Percentiles rank a stretch among this genome's conserved stretches.
phyloP scores from a whole-genome alignment of 2,888 invertebrate genomes.

The Aethes cnicana region DNA sequence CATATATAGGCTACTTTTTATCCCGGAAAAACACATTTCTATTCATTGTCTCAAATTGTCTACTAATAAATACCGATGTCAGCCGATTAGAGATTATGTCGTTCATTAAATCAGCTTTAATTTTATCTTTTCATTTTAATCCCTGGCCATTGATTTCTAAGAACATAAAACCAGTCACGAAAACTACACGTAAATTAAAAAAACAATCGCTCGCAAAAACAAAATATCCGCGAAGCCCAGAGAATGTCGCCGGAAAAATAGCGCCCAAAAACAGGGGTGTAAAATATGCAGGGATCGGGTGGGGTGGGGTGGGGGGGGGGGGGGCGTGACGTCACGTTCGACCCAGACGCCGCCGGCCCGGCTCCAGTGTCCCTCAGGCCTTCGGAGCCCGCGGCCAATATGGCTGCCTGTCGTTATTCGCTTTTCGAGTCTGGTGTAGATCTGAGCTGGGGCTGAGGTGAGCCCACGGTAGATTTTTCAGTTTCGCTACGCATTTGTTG shows the following conservation, averaged over 20 bases:
- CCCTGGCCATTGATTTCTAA: too few species aligned
- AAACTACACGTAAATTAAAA: conserved; percentile 4
- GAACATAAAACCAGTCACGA: too few species aligned
- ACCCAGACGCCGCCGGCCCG: conserved; percentile 64
- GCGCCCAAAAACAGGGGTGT: conserved; percentile 64
- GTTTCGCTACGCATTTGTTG: not conserved
- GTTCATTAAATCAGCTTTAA: too few species aligned
- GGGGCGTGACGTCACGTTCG: conserved; percentile 68
- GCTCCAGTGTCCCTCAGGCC: conserved; percentile 51
- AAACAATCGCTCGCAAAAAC: conserved; percentile 32
- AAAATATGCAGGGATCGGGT: conserved; percentile 64
- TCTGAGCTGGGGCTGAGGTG: conserved; percentile 53
- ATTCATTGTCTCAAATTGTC: too few species aligned
- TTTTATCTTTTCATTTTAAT: too few species aligned
- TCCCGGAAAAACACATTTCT: too few species aligned
- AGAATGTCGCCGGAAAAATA: conserved; percentile 32
- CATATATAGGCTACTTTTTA: too few species aligned
- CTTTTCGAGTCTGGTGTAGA: conserved; percentile 38
- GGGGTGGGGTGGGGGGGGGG: conserved; percentile 50
- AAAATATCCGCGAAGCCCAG: conserved; percentile 13
- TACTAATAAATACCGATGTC: too few species aligned
- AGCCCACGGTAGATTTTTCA: conserved; percentile 35
- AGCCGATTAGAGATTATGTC: too few species aligned
- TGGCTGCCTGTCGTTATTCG: too few species aligned
- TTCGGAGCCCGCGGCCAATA: too few species aligned